Percentiles rank a stretch among this genome's conserved stretches.
These are phyloP conservation scores for Heterotis niloticus DNA, from an alignment of 2,113 vertebrate species.

Conservation along the genomic window DNA sequence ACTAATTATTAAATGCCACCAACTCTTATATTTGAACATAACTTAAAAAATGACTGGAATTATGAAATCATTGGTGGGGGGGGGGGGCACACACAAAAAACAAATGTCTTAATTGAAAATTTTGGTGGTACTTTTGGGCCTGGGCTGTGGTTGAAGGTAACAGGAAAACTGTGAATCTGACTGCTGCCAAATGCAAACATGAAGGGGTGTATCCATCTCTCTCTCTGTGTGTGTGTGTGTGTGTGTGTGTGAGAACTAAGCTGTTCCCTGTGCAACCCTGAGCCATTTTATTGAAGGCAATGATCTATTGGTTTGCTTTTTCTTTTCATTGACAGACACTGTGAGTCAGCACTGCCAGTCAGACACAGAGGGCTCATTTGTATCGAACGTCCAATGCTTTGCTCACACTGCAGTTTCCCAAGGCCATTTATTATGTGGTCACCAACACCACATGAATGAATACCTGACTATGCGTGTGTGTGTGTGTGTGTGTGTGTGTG, in stretches of 20 bases:
- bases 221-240: neutral
- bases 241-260: neutral
- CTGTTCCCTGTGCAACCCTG: neutral
- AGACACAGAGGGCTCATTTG: neutral
- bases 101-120: no score
- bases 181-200: neutral
- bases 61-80: neutral
- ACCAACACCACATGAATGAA: no score
- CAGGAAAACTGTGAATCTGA: no score
- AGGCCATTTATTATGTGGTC: neutral
- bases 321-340: neutral
- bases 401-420: neutral
- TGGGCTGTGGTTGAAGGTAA: no score
- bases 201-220: neutral
- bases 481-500: neutral
- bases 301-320: neutral
- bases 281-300: neutral
- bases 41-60: neutral
- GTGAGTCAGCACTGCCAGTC: neutral
- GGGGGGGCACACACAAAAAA: no score
- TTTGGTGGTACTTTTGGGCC: no score
- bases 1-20: neutral
- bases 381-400: neutral
- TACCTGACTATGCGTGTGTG: neutral
- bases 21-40: no score